phyloP scores from a whole-genome alignment of 2,888 invertebrate species.

The Metellina segmentata region DNA sequence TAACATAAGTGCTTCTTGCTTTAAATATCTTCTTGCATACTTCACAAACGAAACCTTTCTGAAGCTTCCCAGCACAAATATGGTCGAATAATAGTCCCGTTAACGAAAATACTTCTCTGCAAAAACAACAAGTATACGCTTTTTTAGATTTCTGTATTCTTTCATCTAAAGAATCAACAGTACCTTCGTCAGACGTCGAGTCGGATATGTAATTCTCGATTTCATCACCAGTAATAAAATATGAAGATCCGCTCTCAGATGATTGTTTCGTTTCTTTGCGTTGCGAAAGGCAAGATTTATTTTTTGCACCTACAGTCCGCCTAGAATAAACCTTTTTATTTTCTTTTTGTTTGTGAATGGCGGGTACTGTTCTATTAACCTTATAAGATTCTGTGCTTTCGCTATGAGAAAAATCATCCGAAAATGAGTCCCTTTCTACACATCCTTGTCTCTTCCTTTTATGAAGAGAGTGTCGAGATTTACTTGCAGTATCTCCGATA shows the following conservation, averaged over 20 bases:
- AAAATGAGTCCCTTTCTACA: too few relatives aligned
- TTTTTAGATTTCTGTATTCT: background rate
- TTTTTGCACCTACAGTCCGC: background rate
- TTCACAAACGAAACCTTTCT: constrained; percentile 34
- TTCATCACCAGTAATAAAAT: background rate
- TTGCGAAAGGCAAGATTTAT: background rate
- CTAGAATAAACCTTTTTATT: too few relatives aligned
- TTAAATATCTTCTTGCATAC: constrained; percentile 12
- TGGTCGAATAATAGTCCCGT: constrained; percentile 23
- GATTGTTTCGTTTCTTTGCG: background rate
- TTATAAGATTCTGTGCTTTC: too few relatives aligned
- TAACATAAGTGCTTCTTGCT: constrained; percentile 23
- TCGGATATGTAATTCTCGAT: background rate
- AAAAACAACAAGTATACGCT: constrained; percentile 14
- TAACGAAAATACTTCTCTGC: background rate
- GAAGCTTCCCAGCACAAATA: constrained; percentile 22
- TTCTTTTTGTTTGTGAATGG: too few relatives aligned
- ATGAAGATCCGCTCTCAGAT: background rate
- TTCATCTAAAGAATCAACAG: background rate
- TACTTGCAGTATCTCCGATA: too few relatives aligned
- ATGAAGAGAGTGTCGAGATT: too few relatives aligned
- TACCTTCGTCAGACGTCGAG: background rate
- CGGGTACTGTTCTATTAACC: too few relatives aligned
- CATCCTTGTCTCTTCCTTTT: too few relatives aligned
- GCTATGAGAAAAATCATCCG: too few relatives aligned